A percentile compares a stretch with the other conserved stretches of the same genome.
phyloP scores from a whole-genome alignment of 2,888 invertebrate genomes.

The Parelbella ahira region DNA sequence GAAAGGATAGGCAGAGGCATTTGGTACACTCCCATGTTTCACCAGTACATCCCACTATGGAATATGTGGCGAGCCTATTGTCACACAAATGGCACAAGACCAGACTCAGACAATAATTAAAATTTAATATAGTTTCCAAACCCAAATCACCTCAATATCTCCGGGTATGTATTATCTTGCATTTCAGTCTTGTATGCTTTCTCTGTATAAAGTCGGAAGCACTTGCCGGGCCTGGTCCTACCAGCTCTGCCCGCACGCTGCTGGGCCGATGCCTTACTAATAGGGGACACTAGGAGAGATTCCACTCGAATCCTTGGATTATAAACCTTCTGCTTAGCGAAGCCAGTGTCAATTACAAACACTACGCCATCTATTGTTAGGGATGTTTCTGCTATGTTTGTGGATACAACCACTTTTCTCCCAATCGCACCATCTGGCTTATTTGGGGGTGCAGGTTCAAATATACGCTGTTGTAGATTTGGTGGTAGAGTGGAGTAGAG shows the following conservation, averaged over 20 bases:
- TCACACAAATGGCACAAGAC: too few relatives aligned
- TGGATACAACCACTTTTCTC: constrained; percentile 96
- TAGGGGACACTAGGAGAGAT: constrained; percentile 97
- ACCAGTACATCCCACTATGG: too few relatives aligned
- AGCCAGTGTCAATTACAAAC: constrained; percentile 99
- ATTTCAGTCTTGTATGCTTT: constrained; percentile 96
- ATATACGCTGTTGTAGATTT: constrained; percentile 97
- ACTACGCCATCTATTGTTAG: constrained; percentile 99
- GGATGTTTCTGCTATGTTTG: constrained; percentile 99
- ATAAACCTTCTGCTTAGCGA: constrained; percentile 99
- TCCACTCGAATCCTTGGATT: constrained; percentile 95
- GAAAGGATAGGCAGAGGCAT: too few relatives aligned
- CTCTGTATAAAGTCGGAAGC: constrained; percentile 97
- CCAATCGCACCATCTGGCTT: constrained; percentile 94
- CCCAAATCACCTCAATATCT: constrained; percentile 84
- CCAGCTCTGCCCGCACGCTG: constrained; percentile 99
- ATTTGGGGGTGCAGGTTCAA: constrained; percentile 96
- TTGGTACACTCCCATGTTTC: too few relatives aligned
- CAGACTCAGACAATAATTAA: too few relatives aligned
- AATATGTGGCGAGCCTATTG: too few relatives aligned
- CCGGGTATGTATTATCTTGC: constrained; percentile 99
- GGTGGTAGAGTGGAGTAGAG: constrained; percentile 99
- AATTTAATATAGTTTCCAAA: too few relatives aligned
- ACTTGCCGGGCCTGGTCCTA: constrained; percentile 98
- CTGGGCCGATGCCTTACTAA: constrained; percentile 99